A percentile compares a stretch with the other conserved stretches of the same genome.
These are phyloP conservation scores for Cyrtorhinus lividipennis DNA, from an alignment of 1,140 invertebrate genomes.

Conservation along the genomic window DNA sequence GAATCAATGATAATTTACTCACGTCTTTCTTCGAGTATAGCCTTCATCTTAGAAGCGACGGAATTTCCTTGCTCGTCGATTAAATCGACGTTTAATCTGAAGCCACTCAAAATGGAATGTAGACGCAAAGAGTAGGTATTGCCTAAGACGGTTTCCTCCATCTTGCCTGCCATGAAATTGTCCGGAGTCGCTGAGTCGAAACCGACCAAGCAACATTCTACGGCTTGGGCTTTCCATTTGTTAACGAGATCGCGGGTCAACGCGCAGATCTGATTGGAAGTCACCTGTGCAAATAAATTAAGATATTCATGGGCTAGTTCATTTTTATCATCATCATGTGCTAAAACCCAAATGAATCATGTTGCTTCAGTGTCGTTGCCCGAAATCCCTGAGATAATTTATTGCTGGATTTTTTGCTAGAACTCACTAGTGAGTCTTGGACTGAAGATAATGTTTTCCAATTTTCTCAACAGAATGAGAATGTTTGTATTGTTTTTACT, in stretches of 20 bases:
- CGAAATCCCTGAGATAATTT: too few relatives aligned
- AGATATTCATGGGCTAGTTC: too few relatives aligned
- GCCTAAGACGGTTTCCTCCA: conserved; percentile 35
- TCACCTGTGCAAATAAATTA: too few relatives aligned
- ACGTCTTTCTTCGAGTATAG: background rate
- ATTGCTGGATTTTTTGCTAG: too few relatives aligned
- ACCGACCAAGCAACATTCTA: conserved; percentile 51
- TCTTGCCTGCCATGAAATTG: conserved; percentile 29
- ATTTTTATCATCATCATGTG: too few relatives aligned
- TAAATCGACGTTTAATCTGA: conserved; percentile 36
- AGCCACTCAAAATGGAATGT: conserved; percentile 33
- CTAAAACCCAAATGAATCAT: too few relatives aligned
- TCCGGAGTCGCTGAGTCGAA: conserved; percentile 31
- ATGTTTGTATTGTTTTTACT: too few relatives aligned
- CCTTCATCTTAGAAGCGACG: background rate
- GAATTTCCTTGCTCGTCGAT: conserved; percentile 29
- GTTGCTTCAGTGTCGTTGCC: too few relatives aligned
- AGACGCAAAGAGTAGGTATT: conserved; percentile 40
- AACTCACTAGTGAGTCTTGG: too few relatives aligned
- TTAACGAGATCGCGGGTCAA: conserved; percentile 47
- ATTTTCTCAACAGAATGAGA: too few relatives aligned
- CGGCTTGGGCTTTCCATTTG: conserved; percentile 50
- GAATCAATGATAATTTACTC: background rate
- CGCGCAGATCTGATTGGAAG: conserved; percentile 37
- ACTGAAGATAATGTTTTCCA: too few relatives aligned